Conservation (phyloP, 2,797 vertebrate species). For the Nyctibius grandis region DNA sequence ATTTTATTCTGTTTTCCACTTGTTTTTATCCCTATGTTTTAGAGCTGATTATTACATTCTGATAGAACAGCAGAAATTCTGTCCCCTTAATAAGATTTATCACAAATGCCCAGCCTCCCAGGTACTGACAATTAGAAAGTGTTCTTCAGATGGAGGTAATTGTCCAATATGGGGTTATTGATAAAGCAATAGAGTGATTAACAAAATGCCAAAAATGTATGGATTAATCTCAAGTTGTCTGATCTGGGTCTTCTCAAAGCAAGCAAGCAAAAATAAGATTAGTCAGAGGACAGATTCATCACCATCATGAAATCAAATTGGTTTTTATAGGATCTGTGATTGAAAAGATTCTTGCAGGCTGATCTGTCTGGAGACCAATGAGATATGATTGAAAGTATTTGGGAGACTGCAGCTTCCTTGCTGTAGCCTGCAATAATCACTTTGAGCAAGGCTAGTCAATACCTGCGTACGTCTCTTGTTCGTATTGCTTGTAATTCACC, state of each 20-base stretch:
- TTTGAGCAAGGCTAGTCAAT: neutral
- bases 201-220: neutral
- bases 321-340: neutral
- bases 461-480: neutral
- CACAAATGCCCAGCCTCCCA: neutral
- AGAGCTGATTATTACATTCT: neutral
- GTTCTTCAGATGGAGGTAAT: neutral
- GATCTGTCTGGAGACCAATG: slow-evolving; percentile 10
- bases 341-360: slow-evolving; percentile 9
- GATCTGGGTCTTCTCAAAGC: neutral
- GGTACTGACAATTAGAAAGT: neutral
- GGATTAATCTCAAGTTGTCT: neutral
- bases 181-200: neutral
- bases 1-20: neutral
- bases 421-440: neutral
- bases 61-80: neutral
- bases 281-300: neutral
- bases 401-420: neutral
- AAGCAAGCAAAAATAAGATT: slow-evolving; percentile 4
- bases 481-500: neutral
- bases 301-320: neutral
- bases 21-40: neutral
- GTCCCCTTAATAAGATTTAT: neutral
- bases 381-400: slow-evolving; percentile 1
- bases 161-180: neutral